Conservation (phyloP, 2,888 invertebrate species). For the Pseudeuparius sepicola region DNA sequence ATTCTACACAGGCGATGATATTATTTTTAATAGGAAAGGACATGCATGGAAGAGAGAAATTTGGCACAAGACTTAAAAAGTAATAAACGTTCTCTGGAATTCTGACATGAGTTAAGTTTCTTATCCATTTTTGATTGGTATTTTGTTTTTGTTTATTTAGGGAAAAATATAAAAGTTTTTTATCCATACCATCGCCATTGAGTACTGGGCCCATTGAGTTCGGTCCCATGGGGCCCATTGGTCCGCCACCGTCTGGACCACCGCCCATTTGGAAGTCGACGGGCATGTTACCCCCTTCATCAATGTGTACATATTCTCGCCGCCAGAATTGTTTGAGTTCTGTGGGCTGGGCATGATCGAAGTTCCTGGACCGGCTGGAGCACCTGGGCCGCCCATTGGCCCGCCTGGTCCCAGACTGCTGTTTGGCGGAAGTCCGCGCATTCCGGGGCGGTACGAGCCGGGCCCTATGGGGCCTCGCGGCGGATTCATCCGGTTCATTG, state of each 20-base stretch:
- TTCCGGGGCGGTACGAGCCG: conserved; percentile 60
- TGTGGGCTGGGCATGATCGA: conserved; percentile 99
- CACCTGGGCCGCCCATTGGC: conserved; percentile 72
- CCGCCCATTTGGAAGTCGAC: conserved; percentile 64
- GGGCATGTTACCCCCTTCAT: conserved; percentile 90
- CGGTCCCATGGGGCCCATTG: conserved; percentile 78
- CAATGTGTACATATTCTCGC: conserved; percentile 93
- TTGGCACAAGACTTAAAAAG: too few relatives aligned
- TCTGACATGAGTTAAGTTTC: too few relatives aligned
- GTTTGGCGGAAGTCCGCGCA: conserved; percentile 74
- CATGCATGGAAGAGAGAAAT: too few relatives aligned
- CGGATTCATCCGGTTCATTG: conserved; percentile 91
- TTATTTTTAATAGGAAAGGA: too few relatives aligned
- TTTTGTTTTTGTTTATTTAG: too few relatives aligned
- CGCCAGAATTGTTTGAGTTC: conserved; percentile 83
- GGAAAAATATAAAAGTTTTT: too few relatives aligned
- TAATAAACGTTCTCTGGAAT: too few relatives aligned
- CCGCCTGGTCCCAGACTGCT: conserved; percentile 53
- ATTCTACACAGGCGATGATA: too few relatives aligned
- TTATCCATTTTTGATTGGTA: too few relatives aligned
- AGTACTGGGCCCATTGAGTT: conserved; percentile 81
- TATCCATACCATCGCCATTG: conserved; percentile 89
- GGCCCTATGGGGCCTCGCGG: conserved; percentile 82
- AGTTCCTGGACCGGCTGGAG: conserved; percentile 92
- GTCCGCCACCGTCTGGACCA: conserved; percentile 62